A percentile compares a stretch with the other conserved stretches of the same genome.
phyloP scores from a whole-genome alignment of 2,797 vertebrate species.

The Lepus townsendii region DNA sequence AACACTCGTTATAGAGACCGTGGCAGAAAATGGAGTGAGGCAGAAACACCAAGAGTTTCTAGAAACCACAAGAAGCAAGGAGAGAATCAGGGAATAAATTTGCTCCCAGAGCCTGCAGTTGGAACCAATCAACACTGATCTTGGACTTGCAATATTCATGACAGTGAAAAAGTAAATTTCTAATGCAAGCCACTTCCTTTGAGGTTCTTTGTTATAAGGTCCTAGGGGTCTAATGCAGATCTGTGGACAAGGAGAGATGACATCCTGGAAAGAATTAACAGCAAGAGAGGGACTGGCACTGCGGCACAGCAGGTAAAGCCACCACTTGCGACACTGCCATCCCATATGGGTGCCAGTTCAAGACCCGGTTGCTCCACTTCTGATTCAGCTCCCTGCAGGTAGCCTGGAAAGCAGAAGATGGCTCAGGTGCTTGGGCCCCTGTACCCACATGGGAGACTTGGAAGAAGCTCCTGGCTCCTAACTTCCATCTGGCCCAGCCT shows the following conservation, averaged over 20 bases:
- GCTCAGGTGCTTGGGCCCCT: too few species aligned
- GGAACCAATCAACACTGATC: background rate
- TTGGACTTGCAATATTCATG: background rate
- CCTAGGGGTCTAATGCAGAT: background rate
- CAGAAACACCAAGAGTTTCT: accelerated
- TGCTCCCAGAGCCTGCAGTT: background rate
- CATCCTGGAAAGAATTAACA: background rate
- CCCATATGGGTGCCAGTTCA: too few species aligned
- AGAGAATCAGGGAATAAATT: background rate
- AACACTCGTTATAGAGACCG: background rate
- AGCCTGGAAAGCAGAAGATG: too few species aligned
- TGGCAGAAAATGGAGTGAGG: background rate
- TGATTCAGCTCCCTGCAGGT: too few species aligned
- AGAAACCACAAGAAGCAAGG: background rate
- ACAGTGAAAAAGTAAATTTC: background rate
- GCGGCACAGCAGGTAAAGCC: too few species aligned
- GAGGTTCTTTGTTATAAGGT: background rate
- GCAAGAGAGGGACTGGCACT: background rate
- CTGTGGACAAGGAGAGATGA: background rate
- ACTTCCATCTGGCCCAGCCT: too few species aligned
- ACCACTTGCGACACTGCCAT: too few species aligned
- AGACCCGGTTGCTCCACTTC: too few species aligned
- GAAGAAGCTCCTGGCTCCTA: too few species aligned
- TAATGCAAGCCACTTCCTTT: background rate
- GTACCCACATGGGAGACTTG: too few species aligned